These are phyloP conservation scores for Heliconius charithonia DNA, from an alignment of 2,888 invertebrate species.

Conservation along the genomic window DNA sequence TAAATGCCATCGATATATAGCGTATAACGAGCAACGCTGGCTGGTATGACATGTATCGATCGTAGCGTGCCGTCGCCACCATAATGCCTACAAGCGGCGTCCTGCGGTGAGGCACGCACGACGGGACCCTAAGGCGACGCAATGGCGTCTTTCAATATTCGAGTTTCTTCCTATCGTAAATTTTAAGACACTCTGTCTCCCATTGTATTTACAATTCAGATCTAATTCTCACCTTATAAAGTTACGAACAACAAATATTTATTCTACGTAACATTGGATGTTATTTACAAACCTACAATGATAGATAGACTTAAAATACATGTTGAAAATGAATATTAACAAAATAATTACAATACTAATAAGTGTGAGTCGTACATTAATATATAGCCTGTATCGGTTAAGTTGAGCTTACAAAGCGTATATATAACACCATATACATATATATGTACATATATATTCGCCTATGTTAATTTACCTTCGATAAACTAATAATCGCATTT, in stretches of 20 bases:
- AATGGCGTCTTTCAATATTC: constrained; percentile 52
- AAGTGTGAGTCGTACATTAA: too few relatives aligned
- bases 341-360: too few relatives aligned
- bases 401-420: neutral
- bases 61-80: constrained; percentile 41
- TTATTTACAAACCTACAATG: neutral
- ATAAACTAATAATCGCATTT: constrained; percentile 25
- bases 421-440: neutral
- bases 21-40: constrained; percentile 30
- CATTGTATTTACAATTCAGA: constrained; percentile 36
- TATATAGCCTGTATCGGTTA: neutral
- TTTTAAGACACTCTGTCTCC: constrained; percentile 47
- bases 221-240: constrained; percentile 37
- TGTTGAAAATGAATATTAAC: neutral
- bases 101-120: constrained; percentile 67
- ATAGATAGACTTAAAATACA: neutral
- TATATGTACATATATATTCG: neutral
- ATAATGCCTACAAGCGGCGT: constrained; percentile 53
- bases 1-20: constrained; percentile 2
- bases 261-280: neutral
- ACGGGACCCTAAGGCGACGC: constrained; percentile 62
- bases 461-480: constrained; percentile 19
- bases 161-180: constrained; percentile 50
- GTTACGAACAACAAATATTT: constrained; percentile 24
- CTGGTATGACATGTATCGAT: constrained; percentile 37